These are phyloP conservation scores for Alces alces DNA, from an alignment of 2,113 vertebrate genomes.

Conservation along the genomic window DNA sequence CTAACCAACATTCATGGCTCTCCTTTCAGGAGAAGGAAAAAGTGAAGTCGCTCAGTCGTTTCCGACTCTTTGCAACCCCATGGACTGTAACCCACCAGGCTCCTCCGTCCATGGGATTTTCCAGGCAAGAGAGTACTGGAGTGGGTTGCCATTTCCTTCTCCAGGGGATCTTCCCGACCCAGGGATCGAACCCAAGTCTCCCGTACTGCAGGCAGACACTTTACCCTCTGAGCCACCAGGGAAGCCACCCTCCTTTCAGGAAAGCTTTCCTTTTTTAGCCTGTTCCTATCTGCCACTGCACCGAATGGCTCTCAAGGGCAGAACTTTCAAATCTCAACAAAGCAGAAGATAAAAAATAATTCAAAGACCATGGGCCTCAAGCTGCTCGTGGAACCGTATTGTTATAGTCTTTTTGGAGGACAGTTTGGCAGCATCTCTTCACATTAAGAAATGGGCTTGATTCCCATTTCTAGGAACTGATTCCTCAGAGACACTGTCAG, in stretches of 20 bases:
- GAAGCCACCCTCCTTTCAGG: background rate
- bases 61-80: background rate
- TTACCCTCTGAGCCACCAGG: background rate
- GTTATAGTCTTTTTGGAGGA: background rate
- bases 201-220: background rate
- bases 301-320: background rate
- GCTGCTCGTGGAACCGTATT: background rate
- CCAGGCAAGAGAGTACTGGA: background rate
- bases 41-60: background rate
- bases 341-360: background rate
- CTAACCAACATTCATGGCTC: too few relatives aligned
- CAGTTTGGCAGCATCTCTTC: background rate
- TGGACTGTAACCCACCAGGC: background rate
- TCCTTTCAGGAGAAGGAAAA: background rate
- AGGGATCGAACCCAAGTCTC: background rate
- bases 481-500: background rate
- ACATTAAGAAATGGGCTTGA: background rate
- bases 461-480: accelerated
- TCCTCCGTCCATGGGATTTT: background rate
- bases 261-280: too few relatives aligned
- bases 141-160: background rate
- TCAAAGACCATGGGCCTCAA: background rate
- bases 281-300: too few relatives aligned
- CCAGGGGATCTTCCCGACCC: background rate
- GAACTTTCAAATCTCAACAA: background rate